A percentile compares a stretch with the other conserved stretches of the same genome.
These are phyloP conservation scores for Polypedilum vanderplanki DNA, from an alignment of 1,140 invertebrate genomes.

Conservation along the genomic window DNA sequence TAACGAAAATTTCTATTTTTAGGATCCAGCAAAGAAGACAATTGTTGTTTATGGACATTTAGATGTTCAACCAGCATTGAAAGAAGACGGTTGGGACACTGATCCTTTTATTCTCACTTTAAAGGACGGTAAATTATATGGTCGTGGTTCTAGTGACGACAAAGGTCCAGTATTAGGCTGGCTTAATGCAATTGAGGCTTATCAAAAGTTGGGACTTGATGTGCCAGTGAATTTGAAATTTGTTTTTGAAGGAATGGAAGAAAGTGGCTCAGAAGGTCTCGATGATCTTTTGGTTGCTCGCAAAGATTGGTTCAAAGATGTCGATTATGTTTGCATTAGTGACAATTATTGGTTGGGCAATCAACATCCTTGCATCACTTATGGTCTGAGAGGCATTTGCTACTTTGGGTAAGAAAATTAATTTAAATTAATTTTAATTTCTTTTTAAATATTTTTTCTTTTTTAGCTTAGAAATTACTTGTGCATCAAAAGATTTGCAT, in stretches of 20 bases:
- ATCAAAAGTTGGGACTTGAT: conserved; percentile 59
- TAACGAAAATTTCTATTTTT: conserved; percentile 29
- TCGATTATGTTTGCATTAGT: conserved; percentile 95
- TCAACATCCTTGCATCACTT: conserved; percentile 93
- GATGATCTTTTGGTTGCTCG: conserved; percentile 72
- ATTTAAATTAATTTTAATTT: too few species aligned
- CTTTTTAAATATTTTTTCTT: too few species aligned
- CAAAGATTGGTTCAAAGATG: conserved; percentile 74
- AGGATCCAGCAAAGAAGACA: conserved; percentile 81
- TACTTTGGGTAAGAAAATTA: conserved; percentile 72
- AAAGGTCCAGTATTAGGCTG: conserved; percentile 90
- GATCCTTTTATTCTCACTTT: conserved; percentile 89
- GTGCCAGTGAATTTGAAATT: conserved; percentile 95
- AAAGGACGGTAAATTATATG: conserved; percentile 85
- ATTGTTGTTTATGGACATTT: conserved; percentile 94
- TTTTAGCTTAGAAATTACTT: conserved; percentile 67
- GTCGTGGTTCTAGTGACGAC: conserved; percentile 89
- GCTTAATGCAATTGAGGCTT: conserved; percentile 90
- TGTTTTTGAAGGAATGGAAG: conserved; percentile 98
- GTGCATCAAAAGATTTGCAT: conserved; percentile 87
- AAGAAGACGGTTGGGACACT: conserved; percentile 90
- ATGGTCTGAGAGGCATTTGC: conserved; percentile 88
- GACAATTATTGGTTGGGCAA: conserved; percentile 99
- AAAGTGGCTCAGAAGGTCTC: conserved; percentile 90
- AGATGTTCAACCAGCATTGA: conserved; percentile 91